Percentiles rank a stretch among this genome's conserved stretches.
These are phyloP conservation scores for Nudaria mundana DNA, from an alignment of 2,888 invertebrate genomes.

Conservation along the genomic window DNA sequence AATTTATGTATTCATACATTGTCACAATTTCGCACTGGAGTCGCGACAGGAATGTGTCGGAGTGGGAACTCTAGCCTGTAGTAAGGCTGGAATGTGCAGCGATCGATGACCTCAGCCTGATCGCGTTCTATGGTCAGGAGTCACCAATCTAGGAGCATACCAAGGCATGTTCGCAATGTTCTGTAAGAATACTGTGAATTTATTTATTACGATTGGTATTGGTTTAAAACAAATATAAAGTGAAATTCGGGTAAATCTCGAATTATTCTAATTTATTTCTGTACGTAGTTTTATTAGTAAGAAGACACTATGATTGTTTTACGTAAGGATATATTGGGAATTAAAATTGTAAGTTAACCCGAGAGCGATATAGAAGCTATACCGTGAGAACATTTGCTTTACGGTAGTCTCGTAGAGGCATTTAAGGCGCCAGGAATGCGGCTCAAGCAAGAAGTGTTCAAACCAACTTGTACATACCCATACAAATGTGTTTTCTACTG, in stretches of 20 bases:
- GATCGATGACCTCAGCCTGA: slow-evolving; percentile 61
- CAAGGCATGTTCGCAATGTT: no score
- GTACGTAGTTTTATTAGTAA: no score
- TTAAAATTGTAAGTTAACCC: neutral
- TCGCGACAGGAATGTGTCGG: slow-evolving; percentile 60
- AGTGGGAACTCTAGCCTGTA: slow-evolving; percentile 56
- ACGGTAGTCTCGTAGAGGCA: slow-evolving; percentile 45
- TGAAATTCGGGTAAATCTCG: slow-evolving; percentile 1
- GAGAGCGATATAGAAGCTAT: no score
- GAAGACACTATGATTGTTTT: no score
- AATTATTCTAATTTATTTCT: no score
- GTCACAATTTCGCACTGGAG: slow-evolving; percentile 41
- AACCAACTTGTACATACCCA: slow-evolving; percentile 33
- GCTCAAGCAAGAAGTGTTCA: slow-evolving; percentile 60
- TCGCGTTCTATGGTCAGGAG: slow-evolving; percentile 37
- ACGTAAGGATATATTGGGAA: neutral
- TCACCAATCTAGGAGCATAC: slow-evolving; percentile 18
- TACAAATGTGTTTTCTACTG: slow-evolving; percentile 34
- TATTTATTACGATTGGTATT: no score
- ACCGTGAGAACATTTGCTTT: no score
- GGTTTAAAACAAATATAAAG: slow-evolving; percentile 6
- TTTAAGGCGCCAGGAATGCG: slow-evolving; percentile 64
- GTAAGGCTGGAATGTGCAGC: slow-evolving; percentile 47
- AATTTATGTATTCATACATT: slow-evolving; percentile 19
- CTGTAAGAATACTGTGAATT: no score